Percentiles rank a stretch among this genome's conserved stretches.
Conservation (phyloP, 2,888 invertebrate genomes). For the Standfussiana lucernea region DNA sequence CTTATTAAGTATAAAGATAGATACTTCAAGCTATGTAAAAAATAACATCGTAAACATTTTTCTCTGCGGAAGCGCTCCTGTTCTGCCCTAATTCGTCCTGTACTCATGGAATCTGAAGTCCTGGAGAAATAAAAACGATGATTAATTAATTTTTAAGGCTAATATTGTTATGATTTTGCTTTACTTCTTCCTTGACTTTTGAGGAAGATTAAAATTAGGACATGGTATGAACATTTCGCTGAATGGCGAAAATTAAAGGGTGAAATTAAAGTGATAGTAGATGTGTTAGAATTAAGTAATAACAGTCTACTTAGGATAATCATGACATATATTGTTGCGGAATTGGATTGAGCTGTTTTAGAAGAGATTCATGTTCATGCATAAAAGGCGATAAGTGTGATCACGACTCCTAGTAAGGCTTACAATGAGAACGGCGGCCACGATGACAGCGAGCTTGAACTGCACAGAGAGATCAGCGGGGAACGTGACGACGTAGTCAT, state of each 20-base stretch:
- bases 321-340: not conserved
- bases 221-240: not conserved
- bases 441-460: conserved; percentile 28
- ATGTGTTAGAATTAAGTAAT: not conserved
- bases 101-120: conserved; percentile 28
- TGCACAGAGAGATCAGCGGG: conserved; percentile 34
- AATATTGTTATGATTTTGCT: not conserved
- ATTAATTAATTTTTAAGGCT: not conserved
- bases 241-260: not conserved
- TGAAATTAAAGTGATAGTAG: not conserved
- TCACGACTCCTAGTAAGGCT: not conserved
- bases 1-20: not conserved
- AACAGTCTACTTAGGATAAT: not conserved
- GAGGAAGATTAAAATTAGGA: not conserved
- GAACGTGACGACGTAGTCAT: conserved; percentile 27
- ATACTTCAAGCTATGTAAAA: not conserved
- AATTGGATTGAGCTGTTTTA: not conserved
- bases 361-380: not conserved
- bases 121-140: conserved; percentile 7
- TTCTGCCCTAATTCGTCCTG: not conserved
- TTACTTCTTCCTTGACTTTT: not conserved
- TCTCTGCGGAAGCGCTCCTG: not conserved
- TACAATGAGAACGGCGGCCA: conserved; percentile 21
- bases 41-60: not conserved
- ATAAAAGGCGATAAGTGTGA: not conserved